Evolutionary conservation across 2,113 vertebrate genomes (phyloP).

Genomic region (Ciconia maguari): DNA sequence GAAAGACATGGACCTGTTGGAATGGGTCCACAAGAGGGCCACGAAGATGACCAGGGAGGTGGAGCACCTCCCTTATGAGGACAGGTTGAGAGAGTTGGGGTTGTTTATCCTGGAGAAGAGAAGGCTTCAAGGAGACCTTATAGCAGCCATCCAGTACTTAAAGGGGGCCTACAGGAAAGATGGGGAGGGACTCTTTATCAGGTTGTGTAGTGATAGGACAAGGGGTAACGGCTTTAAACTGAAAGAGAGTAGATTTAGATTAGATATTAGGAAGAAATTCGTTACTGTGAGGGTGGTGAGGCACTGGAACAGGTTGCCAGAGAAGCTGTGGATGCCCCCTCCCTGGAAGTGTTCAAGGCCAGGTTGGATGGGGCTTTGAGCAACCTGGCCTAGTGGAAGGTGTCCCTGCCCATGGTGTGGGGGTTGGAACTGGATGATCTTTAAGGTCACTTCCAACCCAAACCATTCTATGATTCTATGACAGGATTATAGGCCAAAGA

Average conservation of each 20-base stretch:
- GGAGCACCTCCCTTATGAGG: background rate
- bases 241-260: background rate
- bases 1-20: background rate
- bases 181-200: background rate
- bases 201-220: background rate
- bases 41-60: background rate
- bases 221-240: background rate
- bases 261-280: background rate
- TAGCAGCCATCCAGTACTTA: background rate
- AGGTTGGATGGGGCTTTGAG: background rate
- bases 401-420: too few species aligned
- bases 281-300: background rate
- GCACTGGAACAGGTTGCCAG: background rate
- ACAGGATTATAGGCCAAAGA: background rate
- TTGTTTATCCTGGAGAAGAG: background rate
- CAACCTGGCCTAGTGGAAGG: background rate
- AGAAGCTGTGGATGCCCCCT: rapidly evolving
- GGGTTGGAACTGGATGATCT: background rate
- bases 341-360: background rate
- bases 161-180: background rate
- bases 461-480: background rate
- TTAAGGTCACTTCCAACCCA: background rate
- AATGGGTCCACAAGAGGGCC: background rate
- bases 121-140: background rate
- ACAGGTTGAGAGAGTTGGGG: background rate